phyloP scores from a whole-genome alignment of 2,113 vertebrate species.

The Entomyzon cyanotis region DNA sequence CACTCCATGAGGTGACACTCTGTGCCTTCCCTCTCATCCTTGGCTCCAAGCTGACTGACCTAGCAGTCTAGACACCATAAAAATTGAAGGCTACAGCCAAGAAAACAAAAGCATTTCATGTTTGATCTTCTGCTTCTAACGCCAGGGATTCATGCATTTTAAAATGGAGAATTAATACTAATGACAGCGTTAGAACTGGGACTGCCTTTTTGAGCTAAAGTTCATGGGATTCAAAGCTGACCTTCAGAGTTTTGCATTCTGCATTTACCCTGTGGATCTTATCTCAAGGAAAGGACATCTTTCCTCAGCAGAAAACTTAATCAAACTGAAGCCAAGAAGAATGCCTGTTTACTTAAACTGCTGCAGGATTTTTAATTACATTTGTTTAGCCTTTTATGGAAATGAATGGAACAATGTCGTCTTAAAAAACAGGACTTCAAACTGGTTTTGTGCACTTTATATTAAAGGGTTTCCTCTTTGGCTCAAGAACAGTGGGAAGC shows the following conservation, averaged over 20 bases:
- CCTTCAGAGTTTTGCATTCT: not conserved
- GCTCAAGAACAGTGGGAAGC: conserved; percentile 7
- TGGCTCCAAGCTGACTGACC: not conserved
- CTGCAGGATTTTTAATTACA: not conserved
- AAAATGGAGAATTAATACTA: not conserved
- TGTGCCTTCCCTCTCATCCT: not conserved
- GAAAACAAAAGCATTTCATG: not conserved
- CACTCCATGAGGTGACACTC: not conserved
- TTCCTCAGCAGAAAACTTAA: not conserved
- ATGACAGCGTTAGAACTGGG: not conserved
- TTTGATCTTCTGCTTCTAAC: not conserved
- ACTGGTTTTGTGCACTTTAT: not conserved
- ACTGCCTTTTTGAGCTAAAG: not conserved
- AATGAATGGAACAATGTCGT: not conserved
- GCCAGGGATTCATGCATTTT: not conserved
- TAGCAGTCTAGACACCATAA: not conserved
- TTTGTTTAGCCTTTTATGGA: conserved; percentile 6
- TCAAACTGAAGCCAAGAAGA: not conserved
- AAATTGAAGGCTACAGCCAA: not conserved
- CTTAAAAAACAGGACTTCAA: not conserved
- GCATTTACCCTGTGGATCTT: not conserved
- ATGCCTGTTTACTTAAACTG: not conserved
- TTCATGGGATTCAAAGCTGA: not conserved
- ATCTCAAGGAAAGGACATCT: not conserved
- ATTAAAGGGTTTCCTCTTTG: not conserved